Percentiles rank a stretch among this genome's conserved stretches.
Evolutionary conservation across 2,113 vertebrate species (phyloP).

Genomic region (Mesocricetus auratus): DNA sequence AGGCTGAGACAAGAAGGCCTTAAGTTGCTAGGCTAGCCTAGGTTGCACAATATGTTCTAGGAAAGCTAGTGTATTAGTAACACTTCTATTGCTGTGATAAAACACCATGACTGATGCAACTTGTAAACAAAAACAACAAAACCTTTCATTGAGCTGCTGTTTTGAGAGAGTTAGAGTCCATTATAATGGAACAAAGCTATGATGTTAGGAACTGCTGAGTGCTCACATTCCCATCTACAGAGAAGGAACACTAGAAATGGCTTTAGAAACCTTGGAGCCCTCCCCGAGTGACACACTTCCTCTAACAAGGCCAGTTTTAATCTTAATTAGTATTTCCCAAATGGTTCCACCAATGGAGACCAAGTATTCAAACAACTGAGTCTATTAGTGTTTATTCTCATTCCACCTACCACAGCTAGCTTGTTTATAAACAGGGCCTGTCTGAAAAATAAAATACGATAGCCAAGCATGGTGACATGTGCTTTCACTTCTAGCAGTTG

Average conservation of each 20-base stretch:
- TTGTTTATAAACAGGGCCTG: background rate
- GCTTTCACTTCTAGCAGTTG: background rate
- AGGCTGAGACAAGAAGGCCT: background rate
- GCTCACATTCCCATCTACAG: background rate
- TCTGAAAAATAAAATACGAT: background rate
- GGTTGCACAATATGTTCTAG: background rate
- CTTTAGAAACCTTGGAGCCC: background rate
- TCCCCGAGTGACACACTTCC: background rate
- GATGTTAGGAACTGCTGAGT: background rate
- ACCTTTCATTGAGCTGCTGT: background rate
- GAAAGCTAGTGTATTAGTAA: background rate
- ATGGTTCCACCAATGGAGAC: background rate
- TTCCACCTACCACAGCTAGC: background rate
- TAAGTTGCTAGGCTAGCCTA: background rate
- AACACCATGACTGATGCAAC: background rate
- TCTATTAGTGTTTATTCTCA: background rate
- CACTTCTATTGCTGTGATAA: background rate
- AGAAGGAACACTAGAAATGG: background rate
- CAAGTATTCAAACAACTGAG: background rate
- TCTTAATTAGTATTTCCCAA: background rate
- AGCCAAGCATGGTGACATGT: background rate
- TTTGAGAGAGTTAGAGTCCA: background rate
- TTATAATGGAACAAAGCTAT: too few relatives aligned
- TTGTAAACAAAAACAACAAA: background rate
- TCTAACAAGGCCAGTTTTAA: background rate